Base-by-base conservation (phyloP, 2,113 vertebrate genomes). In the Anser brachyrhynchus region DNA sequence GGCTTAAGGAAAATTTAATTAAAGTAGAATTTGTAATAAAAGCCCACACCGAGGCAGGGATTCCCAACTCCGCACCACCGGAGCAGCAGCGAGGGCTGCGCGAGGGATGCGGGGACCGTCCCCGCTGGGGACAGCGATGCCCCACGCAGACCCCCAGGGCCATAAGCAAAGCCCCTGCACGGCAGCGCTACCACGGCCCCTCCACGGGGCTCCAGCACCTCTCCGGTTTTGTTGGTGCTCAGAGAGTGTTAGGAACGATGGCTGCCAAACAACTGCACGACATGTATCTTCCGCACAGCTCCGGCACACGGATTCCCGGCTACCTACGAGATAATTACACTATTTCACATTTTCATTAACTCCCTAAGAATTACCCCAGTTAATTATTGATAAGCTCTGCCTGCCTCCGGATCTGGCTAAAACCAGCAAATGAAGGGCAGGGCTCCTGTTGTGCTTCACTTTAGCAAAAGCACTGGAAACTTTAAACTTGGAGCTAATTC, bases 371-470 rank as follows among this genome's bases (percentile, higher is more conserved):
- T 94, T 90, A 89, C 51, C 17, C 22, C 43, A 7, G 86, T 93
- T 97, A 97, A 96, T 97, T 96, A 97, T 92, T 96, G 95, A 97
- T 92, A 85, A 93, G 54, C 22, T 58, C 59, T 4, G 13, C 71
- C 84, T 95, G 73, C 82, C 82, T 83, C 65, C 58, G 87, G 92
- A 79, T 71, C 88, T 58, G 70, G 46, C 81, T 93, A 11, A 19
- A 84, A 90, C 67, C 61, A 74, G 80, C 71, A 44, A 70, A 82
- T 67, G 79, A 92, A 92, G 71, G 77, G 64, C 51, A 44, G 5
- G 25, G 70, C 44, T 59, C 75, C 94, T 75, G 52, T 80, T 91
- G 16, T 3, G 76, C 70, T 35, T 82, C 59, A 2, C 78, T 95
- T 95, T 12, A 93, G 54, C 6, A 29, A 70, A 79, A 91, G 66